A percentile compares a stretch with the other conserved stretches of the same genome.
These are phyloP conservation scores for Pygoscelis adeliae DNA, from an alignment of 2,113 vertebrate species.

Conservation along the genomic window DNA sequence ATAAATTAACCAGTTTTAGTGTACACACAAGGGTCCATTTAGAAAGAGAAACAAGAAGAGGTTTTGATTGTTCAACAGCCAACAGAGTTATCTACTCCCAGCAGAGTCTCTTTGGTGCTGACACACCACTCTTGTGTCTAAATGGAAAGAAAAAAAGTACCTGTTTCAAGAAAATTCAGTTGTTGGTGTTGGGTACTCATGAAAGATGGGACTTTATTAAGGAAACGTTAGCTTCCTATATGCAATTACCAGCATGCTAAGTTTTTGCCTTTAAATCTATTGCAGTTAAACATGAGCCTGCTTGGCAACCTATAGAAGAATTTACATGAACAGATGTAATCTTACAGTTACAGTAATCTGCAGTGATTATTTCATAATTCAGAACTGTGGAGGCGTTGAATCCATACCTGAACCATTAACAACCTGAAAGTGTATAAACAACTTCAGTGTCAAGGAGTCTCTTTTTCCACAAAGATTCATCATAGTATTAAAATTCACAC, in stretches of 20 bases:
- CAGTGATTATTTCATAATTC: not conserved
- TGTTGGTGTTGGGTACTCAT: not conserved
- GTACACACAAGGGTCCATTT: not conserved
- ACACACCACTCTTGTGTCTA: not conserved
- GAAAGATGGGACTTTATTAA: not conserved
- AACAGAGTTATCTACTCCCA: not conserved
- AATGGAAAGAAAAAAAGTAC: not conserved
- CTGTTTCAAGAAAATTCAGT: not conserved
- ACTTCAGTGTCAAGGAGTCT: not conserved
- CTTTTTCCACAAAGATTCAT: not conserved
- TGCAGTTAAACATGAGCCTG: not conserved
- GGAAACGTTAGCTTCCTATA: not conserved
- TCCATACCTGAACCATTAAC: not conserved
- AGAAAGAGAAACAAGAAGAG: not conserved
- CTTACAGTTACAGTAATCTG: not conserved
- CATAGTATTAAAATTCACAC: not conserved
- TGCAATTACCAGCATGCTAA: not conserved
- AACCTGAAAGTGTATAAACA: not conserved
- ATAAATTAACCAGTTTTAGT: not conserved
- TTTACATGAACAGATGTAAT: not conserved
- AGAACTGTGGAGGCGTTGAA: not conserved
- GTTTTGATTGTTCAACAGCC: not conserved
- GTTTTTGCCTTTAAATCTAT: not conserved
- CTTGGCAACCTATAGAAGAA: not conserved
- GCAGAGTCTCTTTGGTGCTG: not conserved